phyloP scores from a whole-genome alignment of 2,888 invertebrate genomes.

The Drepana falcataria region DNA sequence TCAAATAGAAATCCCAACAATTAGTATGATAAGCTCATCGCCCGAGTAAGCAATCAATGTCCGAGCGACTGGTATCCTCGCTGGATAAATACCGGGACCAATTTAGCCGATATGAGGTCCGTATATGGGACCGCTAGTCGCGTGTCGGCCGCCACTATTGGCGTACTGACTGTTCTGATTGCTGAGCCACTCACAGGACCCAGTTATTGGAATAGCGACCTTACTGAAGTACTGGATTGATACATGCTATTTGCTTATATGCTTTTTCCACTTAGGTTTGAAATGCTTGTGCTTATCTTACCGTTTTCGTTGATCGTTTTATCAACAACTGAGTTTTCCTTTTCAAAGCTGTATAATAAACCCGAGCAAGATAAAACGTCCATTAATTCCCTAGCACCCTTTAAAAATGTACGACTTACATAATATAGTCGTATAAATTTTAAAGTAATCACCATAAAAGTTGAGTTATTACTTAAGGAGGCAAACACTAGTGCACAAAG shows the following conservation, averaged over 20 bases:
- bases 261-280: too few species aligned
- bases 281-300: too few species aligned
- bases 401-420: neutral
- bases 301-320: too few species aligned
- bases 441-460: neutral
- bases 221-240: too few species aligned
- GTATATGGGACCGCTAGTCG: neutral
- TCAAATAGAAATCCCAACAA: too few species aligned
- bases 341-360: neutral
- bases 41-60: slow-evolving; percentile 18
- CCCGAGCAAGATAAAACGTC: neutral
- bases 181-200: neutral
- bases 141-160: neutral
- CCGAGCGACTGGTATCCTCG: slow-evolving; percentile 7
- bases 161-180: neutral
- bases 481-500: neutral
- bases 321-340: too few species aligned
- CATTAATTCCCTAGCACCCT: neutral
- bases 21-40: too few species aligned
- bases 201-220: neutral
- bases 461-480: neutral
- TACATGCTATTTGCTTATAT: too few species aligned
- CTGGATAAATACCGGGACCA: slow-evolving; percentile 20
- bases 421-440: neutral
- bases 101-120: slow-evolving; percentile 9